These are phyloP conservation scores for Agriotes lineatus DNA, from an alignment of 2,888 invertebrate genomes.

Conservation along the genomic window DNA sequence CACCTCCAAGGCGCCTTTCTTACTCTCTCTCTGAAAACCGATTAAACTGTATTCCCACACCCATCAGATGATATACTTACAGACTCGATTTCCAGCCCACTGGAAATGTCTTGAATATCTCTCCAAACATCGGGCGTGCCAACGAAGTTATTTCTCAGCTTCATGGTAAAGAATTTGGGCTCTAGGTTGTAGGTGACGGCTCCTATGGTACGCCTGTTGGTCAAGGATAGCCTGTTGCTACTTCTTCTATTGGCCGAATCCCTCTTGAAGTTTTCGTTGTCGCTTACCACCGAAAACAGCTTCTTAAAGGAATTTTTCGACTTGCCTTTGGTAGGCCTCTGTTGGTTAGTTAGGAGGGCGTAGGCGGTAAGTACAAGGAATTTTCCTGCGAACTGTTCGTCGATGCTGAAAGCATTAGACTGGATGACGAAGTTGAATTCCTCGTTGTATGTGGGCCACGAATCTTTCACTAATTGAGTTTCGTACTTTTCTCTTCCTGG, in stretches of 20 bases:
- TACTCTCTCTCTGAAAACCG: slow-evolving; percentile 76
- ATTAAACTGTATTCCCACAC: no score
- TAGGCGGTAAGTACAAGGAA: slow-evolving; percentile 79
- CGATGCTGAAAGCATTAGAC: slow-evolving; percentile 67
- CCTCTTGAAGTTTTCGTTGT: slow-evolving; percentile 57
- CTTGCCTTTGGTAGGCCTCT: slow-evolving; percentile 60
- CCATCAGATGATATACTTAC: slow-evolving; percentile 63
- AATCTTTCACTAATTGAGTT: slow-evolving; percentile 79
- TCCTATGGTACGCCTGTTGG: slow-evolving; percentile 76
- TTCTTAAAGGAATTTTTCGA: slow-evolving; percentile 55
- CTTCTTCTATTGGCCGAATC: slow-evolving; percentile 60
- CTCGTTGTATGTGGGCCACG: slow-evolving; percentile 86
- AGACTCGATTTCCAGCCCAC: slow-evolving; percentile 69
- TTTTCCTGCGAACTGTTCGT: slow-evolving; percentile 74
- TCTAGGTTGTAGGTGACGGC: slow-evolving; percentile 79
- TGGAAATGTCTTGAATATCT: slow-evolving; percentile 74
- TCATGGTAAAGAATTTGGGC: slow-evolving; percentile 73
- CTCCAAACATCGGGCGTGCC: slow-evolving; percentile 81
- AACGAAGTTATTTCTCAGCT: slow-evolving; percentile 71
- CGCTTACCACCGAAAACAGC: slow-evolving; percentile 61
- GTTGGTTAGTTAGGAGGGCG: slow-evolving; percentile 72
- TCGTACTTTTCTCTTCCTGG: slow-evolving; percentile 83
- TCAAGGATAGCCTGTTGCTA: slow-evolving; percentile 70
- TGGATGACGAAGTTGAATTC: slow-evolving; percentile 79
- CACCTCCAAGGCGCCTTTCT: slow-evolving; percentile 77